Conservation (phyloP, 2,888 invertebrate genomes). For the Ceramica pisi region DNA sequence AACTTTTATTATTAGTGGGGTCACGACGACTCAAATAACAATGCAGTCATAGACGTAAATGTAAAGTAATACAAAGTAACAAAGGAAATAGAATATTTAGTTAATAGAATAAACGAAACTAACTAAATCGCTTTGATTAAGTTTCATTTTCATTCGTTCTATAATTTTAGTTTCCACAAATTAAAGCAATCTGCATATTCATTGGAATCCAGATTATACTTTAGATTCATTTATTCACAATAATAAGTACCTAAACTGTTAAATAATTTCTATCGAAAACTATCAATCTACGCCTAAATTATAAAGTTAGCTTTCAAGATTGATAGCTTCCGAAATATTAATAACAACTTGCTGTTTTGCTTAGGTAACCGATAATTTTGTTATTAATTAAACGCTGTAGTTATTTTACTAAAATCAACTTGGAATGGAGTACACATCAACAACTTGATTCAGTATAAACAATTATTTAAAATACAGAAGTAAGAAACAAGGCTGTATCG, state of each 20-base stretch:
- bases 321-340: conserved; percentile 40
- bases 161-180: conserved; percentile 22
- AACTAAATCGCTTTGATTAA: conserved; percentile 11
- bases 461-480: conserved; percentile 7
- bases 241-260: conserved; percentile 44
- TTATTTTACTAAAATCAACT: conserved; percentile 12
- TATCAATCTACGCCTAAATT: conserved; percentile 39
- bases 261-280: conserved; percentile 47
- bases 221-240: conserved; percentile 51
- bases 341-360: conserved; percentile 41
- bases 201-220: conserved; percentile 40
- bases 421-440: neutral
- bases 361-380: conserved; percentile 16
- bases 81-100: neutral
- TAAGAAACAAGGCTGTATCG: neutral
- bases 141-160: conserved; percentile 24
- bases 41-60: conserved; percentile 25
- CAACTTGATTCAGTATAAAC: conserved; percentile 1
- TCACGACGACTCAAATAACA: conserved; percentile 50
- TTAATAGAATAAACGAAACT: too few species aligned
- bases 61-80: conserved; percentile 22
- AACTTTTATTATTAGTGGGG: conserved; percentile 53
- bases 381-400: neutral
- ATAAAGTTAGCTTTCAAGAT: conserved; percentile 32
- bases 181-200: conserved; percentile 50